phyloP scores from a whole-genome alignment of 1,140 invertebrate species.

The Drosophila lacertosa region DNA sequence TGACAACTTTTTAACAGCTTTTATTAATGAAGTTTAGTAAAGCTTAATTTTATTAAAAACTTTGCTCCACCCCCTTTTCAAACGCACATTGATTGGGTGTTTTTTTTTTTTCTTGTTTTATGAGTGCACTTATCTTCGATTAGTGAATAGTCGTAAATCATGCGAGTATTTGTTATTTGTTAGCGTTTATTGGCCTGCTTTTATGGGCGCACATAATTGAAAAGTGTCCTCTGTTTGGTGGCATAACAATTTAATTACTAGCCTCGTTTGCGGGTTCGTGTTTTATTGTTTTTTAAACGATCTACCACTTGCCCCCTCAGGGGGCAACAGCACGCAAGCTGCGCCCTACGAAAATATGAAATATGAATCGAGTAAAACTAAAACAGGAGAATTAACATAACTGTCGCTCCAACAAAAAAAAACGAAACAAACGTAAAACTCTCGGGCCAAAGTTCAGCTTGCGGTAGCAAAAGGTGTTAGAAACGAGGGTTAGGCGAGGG shows the following conservation, averaged over 20 bases:
- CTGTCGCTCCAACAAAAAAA: slow-evolving; percentile 49
- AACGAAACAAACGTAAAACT: slow-evolving; percentile 40
- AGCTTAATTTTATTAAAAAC: neutral
- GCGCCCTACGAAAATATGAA: slow-evolving; percentile 59
- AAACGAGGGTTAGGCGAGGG: slow-evolving; percentile 26
- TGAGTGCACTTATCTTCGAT: slow-evolving; percentile 27
- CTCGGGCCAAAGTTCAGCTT: slow-evolving; percentile 48
- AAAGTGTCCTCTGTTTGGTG: slow-evolving; percentile 55
- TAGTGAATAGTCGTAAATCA: slow-evolving; percentile 44
- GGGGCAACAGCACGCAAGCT: slow-evolving; percentile 53
- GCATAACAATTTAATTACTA: slow-evolving; percentile 79
- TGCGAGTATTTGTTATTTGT: slow-evolving; percentile 46
- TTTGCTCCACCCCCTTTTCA: neutral
- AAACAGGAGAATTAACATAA: slow-evolving; percentile 75
- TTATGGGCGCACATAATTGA: slow-evolving; percentile 61
- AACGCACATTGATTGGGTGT: slow-evolving; percentile 22
- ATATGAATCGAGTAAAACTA: slow-evolving; percentile 62
- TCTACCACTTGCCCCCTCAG: slow-evolving; percentile 63
- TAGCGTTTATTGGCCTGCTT: slow-evolving; percentile 63
- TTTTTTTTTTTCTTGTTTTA: slow-evolving; percentile 42
- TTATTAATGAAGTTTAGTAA: neutral
- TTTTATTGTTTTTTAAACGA: slow-evolving; percentile 83
- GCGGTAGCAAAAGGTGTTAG: slow-evolving; percentile 63
- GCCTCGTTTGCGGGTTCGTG: slow-evolving; percentile 52
- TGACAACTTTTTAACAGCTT: too few relatives aligned